These are phyloP conservation scores for Erythrolamprus reginae DNA, from an alignment of 2,113 vertebrate species.

Conservation along the genomic window DNA sequence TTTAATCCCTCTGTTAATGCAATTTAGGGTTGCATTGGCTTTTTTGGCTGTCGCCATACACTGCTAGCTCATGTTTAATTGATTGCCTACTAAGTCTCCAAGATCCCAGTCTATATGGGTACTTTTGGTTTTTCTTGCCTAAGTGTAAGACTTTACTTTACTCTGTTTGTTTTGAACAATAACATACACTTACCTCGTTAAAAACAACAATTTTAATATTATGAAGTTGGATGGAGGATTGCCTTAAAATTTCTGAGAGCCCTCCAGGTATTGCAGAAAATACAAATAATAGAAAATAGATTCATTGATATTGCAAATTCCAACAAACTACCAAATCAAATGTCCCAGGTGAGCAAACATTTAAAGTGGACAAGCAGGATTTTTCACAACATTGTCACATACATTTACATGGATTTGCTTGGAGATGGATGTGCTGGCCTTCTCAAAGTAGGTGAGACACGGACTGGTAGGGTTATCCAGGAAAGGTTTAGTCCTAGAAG, in stretches of 20 bases:
- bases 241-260: constrained; percentile 88
- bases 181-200: constrained; percentile 80
- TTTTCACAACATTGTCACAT: neutral
- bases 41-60: no score
- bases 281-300: neutral
- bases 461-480: no score
- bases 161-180: neutral
- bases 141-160: no score
- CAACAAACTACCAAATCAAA: neutral
- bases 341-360: neutral
- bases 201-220: constrained; percentile 81
- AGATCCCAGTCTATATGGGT: no score
- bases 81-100: no score
- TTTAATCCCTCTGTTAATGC: no score
- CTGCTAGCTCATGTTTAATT: no score
- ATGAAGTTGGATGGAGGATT: constrained; percentile 76
- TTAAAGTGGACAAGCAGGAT: neutral
- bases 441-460: no score
- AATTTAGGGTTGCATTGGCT: no score
- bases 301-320: no score
- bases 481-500: no score
- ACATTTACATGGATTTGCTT: neutral
- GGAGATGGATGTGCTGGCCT: neutral
- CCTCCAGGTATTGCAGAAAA: constrained; percentile 83
- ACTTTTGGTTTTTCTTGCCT: no score